Percentiles rank a stretch among this genome's conserved stretches.
phyloP scores from a whole-genome alignment of 2,888 invertebrate genomes.

The Tenthredo amoena region DNA sequence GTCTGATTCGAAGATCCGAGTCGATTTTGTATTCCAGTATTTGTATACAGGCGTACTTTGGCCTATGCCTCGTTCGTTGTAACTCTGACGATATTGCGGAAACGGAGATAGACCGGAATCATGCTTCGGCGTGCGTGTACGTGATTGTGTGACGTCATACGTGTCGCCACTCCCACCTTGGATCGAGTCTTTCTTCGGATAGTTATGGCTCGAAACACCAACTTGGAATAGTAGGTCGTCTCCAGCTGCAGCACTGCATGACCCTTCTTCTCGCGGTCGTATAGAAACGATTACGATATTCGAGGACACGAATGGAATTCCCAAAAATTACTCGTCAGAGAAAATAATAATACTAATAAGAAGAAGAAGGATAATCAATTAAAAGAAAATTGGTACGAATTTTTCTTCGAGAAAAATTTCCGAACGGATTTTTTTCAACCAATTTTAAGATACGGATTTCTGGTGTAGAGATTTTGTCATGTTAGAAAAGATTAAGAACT shows the following conservation, averaged over 20 bases:
- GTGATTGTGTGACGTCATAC: slow-evolving; percentile 48
- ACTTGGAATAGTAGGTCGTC: slow-evolving; percentile 13
- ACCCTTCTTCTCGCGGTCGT: neutral
- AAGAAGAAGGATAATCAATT: neutral
- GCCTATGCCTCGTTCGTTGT: slow-evolving; percentile 3
- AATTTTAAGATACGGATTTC: neutral
- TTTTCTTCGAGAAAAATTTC: neutral
- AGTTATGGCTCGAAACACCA: neutral
- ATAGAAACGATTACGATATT: neutral
- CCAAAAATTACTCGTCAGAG: neutral
- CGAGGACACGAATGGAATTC: neutral
- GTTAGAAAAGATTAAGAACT: slow-evolving; percentile 10
- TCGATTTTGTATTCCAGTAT: neutral
- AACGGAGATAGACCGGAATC: slow-evolving; percentile 66
- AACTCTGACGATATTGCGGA: slow-evolving; percentile 40
- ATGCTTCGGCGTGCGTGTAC: slow-evolving; percentile 70
- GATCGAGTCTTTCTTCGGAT: slow-evolving; percentile 20
- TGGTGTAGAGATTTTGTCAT: neutral
- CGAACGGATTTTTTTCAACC: neutral
- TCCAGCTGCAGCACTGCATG: neutral
- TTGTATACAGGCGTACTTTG: neutral
- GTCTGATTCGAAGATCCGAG: neutral
- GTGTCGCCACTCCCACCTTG: slow-evolving; percentile 51
- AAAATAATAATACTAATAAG: no score
- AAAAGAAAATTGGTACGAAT: neutral